phyloP scores from a whole-genome alignment of 2,888 invertebrate species.

The Exocentrus adspersus region DNA sequence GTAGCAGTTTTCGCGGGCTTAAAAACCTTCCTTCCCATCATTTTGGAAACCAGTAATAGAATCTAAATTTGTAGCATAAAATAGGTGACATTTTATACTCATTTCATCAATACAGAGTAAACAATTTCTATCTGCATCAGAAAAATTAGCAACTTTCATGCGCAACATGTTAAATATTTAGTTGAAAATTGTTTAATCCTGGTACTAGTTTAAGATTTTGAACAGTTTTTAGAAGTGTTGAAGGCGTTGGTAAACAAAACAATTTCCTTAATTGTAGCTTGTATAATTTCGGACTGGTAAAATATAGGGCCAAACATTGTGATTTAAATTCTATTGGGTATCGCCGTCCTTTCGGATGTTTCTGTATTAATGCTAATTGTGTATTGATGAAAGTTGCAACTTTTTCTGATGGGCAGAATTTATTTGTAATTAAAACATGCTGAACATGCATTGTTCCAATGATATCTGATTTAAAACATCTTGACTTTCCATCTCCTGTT shows the following conservation, averaged over 20 bases:
- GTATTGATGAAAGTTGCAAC: conserved; percentile 2
- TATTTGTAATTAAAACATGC: too few species aligned
- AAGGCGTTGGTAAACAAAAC: neutral
- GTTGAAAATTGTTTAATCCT: neutral
- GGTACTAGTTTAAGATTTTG: neutral
- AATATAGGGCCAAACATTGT: conserved; percentile 8
- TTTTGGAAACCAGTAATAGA: conserved; percentile 22
- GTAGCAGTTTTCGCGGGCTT: too few species aligned
- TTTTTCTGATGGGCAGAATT: neutral
- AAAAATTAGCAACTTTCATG: neutral
- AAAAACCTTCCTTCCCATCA: neutral
- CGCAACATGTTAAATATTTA: neutral
- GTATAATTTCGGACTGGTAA: conserved; percentile 11
- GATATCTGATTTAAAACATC: too few species aligned
- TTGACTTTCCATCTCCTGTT: too few species aligned
- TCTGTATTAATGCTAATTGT: neutral
- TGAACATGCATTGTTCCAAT: too few species aligned
- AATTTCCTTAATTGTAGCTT: neutral
- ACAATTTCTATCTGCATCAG: conserved; percentile 7
- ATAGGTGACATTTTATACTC: conserved; percentile 20
- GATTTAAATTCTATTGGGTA: conserved; percentile 19
- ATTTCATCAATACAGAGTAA: conserved; percentile 27
- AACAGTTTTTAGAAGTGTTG: neutral
- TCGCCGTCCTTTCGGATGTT: conserved; percentile 12
- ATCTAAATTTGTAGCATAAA: conserved; percentile 12